phyloP scores from a whole-genome alignment of 1,140 invertebrate genomes.

The Zaprionus capensis region DNA sequence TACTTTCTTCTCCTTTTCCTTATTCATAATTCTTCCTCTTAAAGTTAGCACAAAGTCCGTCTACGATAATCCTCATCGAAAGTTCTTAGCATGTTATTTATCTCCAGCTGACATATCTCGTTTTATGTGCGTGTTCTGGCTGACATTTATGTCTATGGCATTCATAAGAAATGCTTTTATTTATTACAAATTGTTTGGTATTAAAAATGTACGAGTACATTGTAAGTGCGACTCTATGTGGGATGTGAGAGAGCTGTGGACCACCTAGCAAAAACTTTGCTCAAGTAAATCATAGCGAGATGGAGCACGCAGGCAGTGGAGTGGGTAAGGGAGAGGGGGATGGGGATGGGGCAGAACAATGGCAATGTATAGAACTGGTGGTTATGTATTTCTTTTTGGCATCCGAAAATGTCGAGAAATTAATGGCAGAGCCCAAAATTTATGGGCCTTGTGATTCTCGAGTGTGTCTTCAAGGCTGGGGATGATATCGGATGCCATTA shows the following conservation, averaged over 20 bases:
- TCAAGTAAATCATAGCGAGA: constrained; percentile 67
- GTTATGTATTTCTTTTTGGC: constrained; percentile 25
- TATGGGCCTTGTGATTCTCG: constrained; percentile 68
- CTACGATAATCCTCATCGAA: constrained; percentile 23
- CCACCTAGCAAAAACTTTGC: constrained; percentile 29
- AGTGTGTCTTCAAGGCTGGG: constrained; percentile 36
- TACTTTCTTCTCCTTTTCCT: not conserved
- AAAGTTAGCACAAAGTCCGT: not conserved
- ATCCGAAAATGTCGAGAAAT: constrained; percentile 72
- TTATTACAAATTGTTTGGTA: constrained; percentile 81
- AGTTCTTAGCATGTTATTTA: constrained; percentile 19
- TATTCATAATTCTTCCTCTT: not conserved
- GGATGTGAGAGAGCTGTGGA: not conserved
- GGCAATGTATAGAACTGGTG: constrained; percentile 29
- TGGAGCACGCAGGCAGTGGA: not conserved
- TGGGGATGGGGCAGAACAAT: constrained; percentile 18
- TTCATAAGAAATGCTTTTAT: constrained; percentile 65
- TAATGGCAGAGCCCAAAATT: constrained; percentile 75
- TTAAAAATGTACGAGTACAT: constrained; percentile 69
- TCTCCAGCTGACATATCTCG: constrained; percentile 11
- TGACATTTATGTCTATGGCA: constrained; percentile 71
- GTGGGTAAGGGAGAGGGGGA: not conserved
- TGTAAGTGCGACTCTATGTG: not conserved
- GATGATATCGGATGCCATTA: constrained; percentile 31
- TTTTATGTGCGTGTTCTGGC: constrained; percentile 47